phyloP scores from a whole-genome alignment of 2,888 invertebrate species.

The Noctua janthina region DNA sequence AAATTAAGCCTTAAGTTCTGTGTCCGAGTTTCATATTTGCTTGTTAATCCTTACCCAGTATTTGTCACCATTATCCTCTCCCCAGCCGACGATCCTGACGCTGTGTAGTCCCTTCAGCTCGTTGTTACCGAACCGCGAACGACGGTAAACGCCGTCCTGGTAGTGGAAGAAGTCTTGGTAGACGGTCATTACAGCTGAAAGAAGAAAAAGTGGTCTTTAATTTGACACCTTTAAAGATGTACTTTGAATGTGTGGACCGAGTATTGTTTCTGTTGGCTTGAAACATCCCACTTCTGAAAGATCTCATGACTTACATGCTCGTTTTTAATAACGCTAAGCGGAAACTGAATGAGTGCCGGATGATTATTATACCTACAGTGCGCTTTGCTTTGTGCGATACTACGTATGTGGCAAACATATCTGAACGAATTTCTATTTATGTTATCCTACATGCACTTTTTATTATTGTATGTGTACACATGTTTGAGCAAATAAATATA shows the following conservation, averaged over 20 bases:
- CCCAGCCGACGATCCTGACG: constrained; percentile 98
- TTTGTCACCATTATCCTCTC: constrained; percentile 93
- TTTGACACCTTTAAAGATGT: not conserved
- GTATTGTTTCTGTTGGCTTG: not conserved
- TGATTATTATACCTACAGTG: not conserved
- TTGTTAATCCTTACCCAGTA: constrained; percentile 93
- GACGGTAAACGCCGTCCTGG: constrained; percentile 95
- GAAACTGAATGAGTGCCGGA: not conserved
- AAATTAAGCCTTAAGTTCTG: not conserved
- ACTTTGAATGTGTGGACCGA: not conserved
- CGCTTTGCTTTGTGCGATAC: not conserved
- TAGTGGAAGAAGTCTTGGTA: constrained; percentile 98
- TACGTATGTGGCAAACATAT: too few relatives aligned
- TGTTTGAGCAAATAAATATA: too few relatives aligned
- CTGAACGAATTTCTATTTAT: too few relatives aligned
- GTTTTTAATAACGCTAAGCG: not conserved
- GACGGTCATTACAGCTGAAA: constrained; percentile 95
- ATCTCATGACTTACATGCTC: not conserved
- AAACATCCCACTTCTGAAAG: not conserved
- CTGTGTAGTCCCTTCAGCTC: constrained; percentile 95
- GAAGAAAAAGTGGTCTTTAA: constrained; percentile 29
- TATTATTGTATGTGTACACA: too few relatives aligned
- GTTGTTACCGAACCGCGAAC: constrained; percentile 89
- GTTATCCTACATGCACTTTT: too few relatives aligned
- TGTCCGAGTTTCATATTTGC: not conserved